Conservation (phyloP, 2,113 vertebrate species). For the Lamprotornis superbus region DNA sequence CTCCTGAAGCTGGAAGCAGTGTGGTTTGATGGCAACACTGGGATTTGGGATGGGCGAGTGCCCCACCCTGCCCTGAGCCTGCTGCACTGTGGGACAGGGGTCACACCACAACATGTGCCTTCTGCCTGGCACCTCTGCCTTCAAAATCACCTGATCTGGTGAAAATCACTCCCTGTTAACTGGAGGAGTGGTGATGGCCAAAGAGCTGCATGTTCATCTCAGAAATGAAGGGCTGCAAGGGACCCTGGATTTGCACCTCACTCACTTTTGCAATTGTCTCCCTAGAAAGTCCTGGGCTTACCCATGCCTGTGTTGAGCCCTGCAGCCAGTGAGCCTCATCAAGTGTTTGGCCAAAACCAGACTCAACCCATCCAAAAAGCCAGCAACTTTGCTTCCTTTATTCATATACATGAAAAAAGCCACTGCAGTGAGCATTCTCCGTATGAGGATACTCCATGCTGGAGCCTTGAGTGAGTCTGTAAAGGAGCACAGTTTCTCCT, state of each 20-base stretch:
- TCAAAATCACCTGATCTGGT: background rate
- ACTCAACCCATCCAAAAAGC: background rate
- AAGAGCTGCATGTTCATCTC: background rate
- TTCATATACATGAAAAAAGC: background rate
- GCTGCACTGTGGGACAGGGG: background rate
- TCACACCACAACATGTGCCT: background rate
- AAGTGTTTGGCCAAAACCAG: background rate
- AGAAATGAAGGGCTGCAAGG: background rate
- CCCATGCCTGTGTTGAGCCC: accelerated
- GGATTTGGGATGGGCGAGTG: background rate
- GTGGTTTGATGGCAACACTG: background rate
- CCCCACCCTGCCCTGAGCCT: accelerated
- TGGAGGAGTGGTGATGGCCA: background rate
- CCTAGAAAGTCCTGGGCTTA: background rate
- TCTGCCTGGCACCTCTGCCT: background rate
- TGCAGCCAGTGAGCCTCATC: background rate
- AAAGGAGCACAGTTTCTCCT: background rate
- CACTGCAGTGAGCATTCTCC: background rate
- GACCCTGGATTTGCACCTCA: background rate
- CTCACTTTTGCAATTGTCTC: background rate
- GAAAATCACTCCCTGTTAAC: background rate
- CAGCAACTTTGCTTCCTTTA: background rate
- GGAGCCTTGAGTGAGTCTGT: background rate
- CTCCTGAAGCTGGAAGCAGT: background rate
- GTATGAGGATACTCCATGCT: background rate